These are phyloP conservation scores for Eudemis profundana DNA, from an alignment of 2,888 invertebrate species.

Conservation along the genomic window DNA sequence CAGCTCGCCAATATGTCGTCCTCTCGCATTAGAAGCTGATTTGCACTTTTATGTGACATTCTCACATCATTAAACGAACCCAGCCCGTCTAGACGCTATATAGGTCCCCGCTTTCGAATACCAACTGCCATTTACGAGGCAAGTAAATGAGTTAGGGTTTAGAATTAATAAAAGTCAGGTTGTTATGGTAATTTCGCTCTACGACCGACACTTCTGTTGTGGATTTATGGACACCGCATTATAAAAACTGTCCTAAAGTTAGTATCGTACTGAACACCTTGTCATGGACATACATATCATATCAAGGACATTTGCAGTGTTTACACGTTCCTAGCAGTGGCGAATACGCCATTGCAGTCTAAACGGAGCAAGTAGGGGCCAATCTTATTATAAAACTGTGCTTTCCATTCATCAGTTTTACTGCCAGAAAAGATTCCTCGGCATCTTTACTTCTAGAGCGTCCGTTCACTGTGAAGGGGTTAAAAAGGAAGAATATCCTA, in stretches of 20 bases:
- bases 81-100: constrained; percentile 40
- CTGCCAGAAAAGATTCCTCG: too few relatives aligned
- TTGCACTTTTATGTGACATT: constrained; percentile 46
- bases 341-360: constrained; percentile 1
- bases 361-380: neutral
- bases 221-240: constrained; percentile 25
- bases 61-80: constrained; percentile 44
- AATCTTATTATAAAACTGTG: too few relatives aligned
- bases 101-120: constrained; percentile 41
- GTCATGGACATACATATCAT: neutral
- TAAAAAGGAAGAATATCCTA: too few relatives aligned
- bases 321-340: constrained; percentile 1
- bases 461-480: too few relatives aligned
- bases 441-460: too few relatives aligned
- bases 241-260: constrained; percentile 10
- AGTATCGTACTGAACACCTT: constrained; percentile 18
- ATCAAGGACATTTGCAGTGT: constrained; percentile 14
- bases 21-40: constrained; percentile 45
- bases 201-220: constrained; percentile 14
- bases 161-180: constrained; percentile 32
- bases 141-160: constrained; percentile 18
- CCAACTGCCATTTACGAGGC: constrained; percentile 34
- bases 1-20: constrained; percentile 33
- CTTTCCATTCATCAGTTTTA: too few relatives aligned
- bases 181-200: constrained; percentile 33